These are phyloP conservation scores for Phyllostomus discolor DNA, from an alignment of 2,113 vertebrate genomes.

Conservation along the genomic window DNA sequence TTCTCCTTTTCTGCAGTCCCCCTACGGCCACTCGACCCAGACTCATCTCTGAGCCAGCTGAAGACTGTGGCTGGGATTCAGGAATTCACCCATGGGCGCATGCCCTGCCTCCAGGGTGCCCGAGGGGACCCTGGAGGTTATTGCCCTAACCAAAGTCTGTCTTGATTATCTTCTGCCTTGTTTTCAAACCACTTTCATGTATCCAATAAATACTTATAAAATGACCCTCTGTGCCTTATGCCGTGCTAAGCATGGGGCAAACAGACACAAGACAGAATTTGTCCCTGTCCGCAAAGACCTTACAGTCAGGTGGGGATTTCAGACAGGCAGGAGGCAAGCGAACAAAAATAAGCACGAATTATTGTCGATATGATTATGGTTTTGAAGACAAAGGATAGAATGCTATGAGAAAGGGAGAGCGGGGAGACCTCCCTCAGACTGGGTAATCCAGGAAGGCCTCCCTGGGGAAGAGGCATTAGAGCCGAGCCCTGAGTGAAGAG, in stretches of 20 bases:
- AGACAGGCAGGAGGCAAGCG: neutral
- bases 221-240: neutral
- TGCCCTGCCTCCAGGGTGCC: accelerated
- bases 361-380: neutral
- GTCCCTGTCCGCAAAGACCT: neutral
- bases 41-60: neutral
- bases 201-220: neutral
- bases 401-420: neutral
- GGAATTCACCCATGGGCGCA: accelerated
- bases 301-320: neutral
- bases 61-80: neutral
- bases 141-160: neutral
- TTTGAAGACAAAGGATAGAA: neutral
- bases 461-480: neutral
- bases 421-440: neutral
- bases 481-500: neutral
- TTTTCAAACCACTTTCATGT: neutral
- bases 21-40: neutral
- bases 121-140: accelerated
- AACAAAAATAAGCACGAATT: neutral
- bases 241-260: neutral
- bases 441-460: neutral
- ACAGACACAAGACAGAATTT: neutral
- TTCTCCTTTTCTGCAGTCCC: neutral
- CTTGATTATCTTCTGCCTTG: neutral